Conservation (phyloP, 2,113 vertebrate species). For the Guaruba guarouba region DNA sequence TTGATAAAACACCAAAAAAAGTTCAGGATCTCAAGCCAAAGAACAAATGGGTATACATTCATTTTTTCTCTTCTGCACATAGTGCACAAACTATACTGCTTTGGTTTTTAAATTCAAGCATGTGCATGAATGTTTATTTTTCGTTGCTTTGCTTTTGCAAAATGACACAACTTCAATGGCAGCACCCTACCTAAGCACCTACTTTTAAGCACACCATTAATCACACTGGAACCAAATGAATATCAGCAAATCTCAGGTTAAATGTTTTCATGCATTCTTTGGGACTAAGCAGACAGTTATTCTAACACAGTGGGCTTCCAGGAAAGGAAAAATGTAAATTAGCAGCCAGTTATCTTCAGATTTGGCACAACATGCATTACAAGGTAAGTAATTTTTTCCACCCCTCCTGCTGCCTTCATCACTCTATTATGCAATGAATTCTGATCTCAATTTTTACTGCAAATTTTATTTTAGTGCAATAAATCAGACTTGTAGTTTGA, state of each 20-base stretch:
- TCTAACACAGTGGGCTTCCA: background rate
- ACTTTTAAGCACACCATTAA: background rate
- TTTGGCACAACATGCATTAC: background rate
- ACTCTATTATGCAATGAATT: background rate
- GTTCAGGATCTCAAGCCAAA: background rate
- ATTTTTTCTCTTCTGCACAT: background rate
- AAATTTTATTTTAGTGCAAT: background rate
- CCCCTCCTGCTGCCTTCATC: background rate
- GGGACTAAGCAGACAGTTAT: background rate
- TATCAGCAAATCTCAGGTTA: background rate
- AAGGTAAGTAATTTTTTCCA: background rate
- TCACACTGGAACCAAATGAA: background rate
- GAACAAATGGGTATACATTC: fast-evolving
- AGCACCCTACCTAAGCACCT: background rate
- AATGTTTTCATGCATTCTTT: background rate
- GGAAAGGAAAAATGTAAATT: background rate
- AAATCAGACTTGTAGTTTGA: background rate
- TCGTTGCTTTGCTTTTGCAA: background rate
- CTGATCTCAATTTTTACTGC: background rate
- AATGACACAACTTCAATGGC: background rate
- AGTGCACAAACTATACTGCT: fast-evolving
- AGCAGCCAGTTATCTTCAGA: background rate
- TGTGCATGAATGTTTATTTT: background rate
- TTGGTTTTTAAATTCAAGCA: background rate
- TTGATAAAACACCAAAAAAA: background rate